A percentile compares a stretch with the other conserved stretches of the same genome.
Conservation (phyloP, 2,113 vertebrate genomes). For the Leucopsar rothschildi region DNA sequence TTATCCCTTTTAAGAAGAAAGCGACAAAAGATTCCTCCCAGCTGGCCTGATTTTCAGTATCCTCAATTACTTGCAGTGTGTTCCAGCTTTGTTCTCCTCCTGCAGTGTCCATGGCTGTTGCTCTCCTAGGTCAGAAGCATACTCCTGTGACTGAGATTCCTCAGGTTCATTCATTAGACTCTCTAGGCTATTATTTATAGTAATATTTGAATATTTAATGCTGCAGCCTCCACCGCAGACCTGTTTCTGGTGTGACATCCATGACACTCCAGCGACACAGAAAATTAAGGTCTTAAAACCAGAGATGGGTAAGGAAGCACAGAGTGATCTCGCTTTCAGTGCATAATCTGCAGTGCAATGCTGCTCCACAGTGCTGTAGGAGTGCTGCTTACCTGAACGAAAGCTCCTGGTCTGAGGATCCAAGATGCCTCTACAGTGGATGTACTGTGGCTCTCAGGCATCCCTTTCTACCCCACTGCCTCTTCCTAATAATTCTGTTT, state of each 20-base stretch:
- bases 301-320: not conserved
- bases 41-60: not conserved
- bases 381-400: not conserved
- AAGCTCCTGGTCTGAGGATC: not conserved
- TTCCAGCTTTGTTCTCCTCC: not conserved
- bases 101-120: not conserved
- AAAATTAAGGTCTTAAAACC: not conserved
- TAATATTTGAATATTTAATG: not conserved
- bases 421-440: not conserved
- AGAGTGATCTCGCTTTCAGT: not conserved
- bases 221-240: not conserved
- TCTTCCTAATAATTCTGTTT: not conserved
- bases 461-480: not conserved
- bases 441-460: not conserved
- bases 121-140: not conserved
- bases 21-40: not conserved
- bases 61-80: not conserved
- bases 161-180: not conserved
- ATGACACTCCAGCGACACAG: not conserved
- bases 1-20: conserved; percentile 4
- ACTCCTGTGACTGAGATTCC: not conserved
- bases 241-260: not conserved
- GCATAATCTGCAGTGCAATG: not conserved
- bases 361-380: not conserved
- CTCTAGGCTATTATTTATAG: not conserved